Evolutionary conservation across 1,140 invertebrate species (phyloP).

Genomic region (Lucilia sericata): DNA sequence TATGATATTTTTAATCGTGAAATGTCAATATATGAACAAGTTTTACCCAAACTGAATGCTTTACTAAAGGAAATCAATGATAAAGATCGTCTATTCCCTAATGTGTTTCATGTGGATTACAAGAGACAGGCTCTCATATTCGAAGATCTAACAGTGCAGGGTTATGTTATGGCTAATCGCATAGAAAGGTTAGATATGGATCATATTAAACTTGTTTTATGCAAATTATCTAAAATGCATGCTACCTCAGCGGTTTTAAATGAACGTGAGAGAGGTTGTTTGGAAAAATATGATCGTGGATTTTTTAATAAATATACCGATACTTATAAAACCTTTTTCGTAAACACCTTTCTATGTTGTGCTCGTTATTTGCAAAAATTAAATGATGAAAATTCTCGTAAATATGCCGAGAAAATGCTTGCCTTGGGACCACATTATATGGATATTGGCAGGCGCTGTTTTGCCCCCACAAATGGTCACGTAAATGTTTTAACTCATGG

Average conservation of each 20-base stretch:
- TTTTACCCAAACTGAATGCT: conserved; percentile 59
- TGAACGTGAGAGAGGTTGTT: conserved; percentile 52
- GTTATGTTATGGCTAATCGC: conserved; percentile 70
- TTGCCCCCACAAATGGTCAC: conserved; percentile 64
- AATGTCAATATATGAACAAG: conserved; percentile 62
- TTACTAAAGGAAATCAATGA: conserved; percentile 56
- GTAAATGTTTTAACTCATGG: conserved; percentile 76
- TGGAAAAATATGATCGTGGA: conserved; percentile 61
- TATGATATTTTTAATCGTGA: conserved; percentile 65
- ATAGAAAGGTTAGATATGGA: conserved; percentile 70
- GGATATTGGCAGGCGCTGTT: conserved; percentile 60
- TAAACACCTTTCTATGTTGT: conserved; percentile 56
- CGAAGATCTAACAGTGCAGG: conserved; percentile 57
- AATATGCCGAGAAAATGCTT: conserved; percentile 58
- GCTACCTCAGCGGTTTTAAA: conserved; percentile 68
- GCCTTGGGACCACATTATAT: conserved; percentile 59
- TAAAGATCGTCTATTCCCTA: conserved; percentile 57
- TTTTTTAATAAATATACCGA: conserved; percentile 63
- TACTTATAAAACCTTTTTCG: conserved; percentile 60
- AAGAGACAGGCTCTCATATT: conserved; percentile 59
- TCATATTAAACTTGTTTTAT: conserved; percentile 70
- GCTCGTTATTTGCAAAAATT: conserved; percentile 55
- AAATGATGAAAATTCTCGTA: conserved; percentile 42
- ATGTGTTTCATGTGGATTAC: conserved; percentile 57
- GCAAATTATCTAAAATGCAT: conserved; percentile 72